Conservation (phyloP, 2,797 vertebrate species). For the Echeneis naucrates region DNA sequence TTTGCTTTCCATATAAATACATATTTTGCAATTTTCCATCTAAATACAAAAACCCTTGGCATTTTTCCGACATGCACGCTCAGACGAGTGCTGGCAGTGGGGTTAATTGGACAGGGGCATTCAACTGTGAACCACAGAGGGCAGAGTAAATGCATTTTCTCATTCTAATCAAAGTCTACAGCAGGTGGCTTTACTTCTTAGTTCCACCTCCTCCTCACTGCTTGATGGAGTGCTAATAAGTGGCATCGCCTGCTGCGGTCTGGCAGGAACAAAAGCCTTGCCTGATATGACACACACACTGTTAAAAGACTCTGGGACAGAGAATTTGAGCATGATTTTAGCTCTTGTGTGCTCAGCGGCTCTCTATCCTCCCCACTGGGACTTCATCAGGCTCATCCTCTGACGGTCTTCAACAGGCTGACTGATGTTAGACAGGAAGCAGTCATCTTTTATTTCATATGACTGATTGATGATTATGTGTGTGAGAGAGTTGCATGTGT, state of each 20-base stretch:
- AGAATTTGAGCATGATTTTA: not conserved
- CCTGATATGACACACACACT: not conserved
- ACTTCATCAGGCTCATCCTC: not conserved
- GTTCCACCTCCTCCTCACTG: conserved; percentile 33
- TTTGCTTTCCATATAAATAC: not conserved
- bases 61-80: not conserved
- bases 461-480: conserved; percentile 8
- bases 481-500: not conserved
- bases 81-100: conserved; percentile 1
- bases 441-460: conserved; percentile 8
- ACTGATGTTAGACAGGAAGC: conserved; percentile 1
- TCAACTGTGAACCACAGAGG: conserved; percentile 33
- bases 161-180: conserved; percentile 50
- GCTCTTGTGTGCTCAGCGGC: not conserved
- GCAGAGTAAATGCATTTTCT: conserved; percentile 31
- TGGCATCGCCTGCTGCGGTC: conserved; percentile 14
- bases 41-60: not conserved
- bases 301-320: not conserved
- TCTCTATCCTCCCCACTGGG: not conserved
- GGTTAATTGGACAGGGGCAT: conserved; percentile 27
- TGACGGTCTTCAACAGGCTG: conserved; percentile 16
- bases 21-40: not conserved
- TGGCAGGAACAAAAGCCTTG: conserved; percentile 3
- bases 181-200: conserved; percentile 52
- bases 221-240: conserved; percentile 31